These are phyloP conservation scores for Tragelaphus scriptus DNA, from an alignment of 2,113 vertebrate genomes.

Conservation along the genomic window DNA sequence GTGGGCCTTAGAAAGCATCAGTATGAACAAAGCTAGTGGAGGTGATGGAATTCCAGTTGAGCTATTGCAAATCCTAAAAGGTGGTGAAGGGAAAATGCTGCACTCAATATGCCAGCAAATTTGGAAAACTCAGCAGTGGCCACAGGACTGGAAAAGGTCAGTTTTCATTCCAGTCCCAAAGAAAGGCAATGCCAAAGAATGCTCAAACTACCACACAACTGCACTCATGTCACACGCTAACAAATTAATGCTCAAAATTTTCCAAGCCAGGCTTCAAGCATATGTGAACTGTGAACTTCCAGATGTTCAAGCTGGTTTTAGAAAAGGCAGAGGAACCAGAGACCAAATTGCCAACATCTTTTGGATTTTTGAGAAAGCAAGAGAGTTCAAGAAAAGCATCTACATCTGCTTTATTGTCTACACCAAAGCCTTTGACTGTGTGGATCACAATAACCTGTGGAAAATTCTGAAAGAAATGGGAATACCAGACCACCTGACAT, in stretches of 20 bases:
- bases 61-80: background rate
- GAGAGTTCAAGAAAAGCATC: background rate
- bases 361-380: background rate
- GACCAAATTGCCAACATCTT: background rate
- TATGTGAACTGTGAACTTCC: background rate
- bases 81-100: background rate
- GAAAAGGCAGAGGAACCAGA: background rate
- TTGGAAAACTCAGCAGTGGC: background rate
- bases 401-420: background rate
- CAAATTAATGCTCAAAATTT: background rate
- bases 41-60: background rate
- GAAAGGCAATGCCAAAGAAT: background rate
- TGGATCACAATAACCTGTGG: background rate
- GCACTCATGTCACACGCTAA: background rate
- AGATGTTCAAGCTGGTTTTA: background rate
- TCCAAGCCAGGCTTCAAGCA: background rate
- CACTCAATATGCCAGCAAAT: background rate
- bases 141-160: background rate
- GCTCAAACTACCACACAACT: background rate
- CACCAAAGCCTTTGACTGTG: background rate
- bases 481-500: background rate
- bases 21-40: background rate
- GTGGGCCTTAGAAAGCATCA: background rate
- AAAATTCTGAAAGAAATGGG: background rate
- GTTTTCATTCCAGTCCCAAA: background rate